Conservation (phyloP, 2,797 vertebrate genomes). For the Lutjanus argentimaculatus region DNA sequence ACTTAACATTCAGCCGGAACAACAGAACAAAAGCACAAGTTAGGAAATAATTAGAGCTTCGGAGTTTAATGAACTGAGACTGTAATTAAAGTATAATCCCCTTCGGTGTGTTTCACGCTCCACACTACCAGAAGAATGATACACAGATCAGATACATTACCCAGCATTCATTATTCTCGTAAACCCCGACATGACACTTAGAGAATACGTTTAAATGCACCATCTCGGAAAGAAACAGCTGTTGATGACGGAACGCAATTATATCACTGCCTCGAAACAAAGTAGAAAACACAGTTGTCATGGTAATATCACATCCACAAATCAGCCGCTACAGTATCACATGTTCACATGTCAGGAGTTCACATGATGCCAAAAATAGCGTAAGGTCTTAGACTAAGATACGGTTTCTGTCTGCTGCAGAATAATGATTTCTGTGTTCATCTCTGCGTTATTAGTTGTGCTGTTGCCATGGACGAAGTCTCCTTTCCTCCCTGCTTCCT, state of each 20-base stretch:
- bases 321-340: constrained; percentile 34
- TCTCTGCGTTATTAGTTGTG: constrained; percentile 49
- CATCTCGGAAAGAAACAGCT: constrained; percentile 4
- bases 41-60: constrained; percentile 51
- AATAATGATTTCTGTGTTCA: constrained; percentile 49
- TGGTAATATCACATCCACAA: constrained; percentile 27
- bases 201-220: not conserved
- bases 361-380: constrained; percentile 57
- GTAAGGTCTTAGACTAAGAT: constrained; percentile 1
- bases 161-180: constrained; percentile 1
- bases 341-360: constrained; percentile 41
- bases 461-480: constrained; percentile 53
- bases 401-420: constrained; percentile 7
- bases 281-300: constrained; percentile 34
- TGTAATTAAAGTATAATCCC: constrained; percentile 55
- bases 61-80: constrained; percentile 49
- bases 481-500: constrained; percentile 33
- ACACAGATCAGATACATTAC: constrained; percentile 29
- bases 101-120: constrained; percentile 23
- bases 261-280: constrained; percentile 20
- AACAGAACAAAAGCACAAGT: constrained; percentile 32
- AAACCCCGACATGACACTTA: not conserved
- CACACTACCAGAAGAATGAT: not conserved
- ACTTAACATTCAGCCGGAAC: constrained; percentile 46
- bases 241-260: constrained; percentile 25